Percentiles rank a stretch among this genome's conserved stretches.
phyloP scores from a whole-genome alignment of 1,140 invertebrate genomes.

The Aphelenchoides fujianensis region DNA sequence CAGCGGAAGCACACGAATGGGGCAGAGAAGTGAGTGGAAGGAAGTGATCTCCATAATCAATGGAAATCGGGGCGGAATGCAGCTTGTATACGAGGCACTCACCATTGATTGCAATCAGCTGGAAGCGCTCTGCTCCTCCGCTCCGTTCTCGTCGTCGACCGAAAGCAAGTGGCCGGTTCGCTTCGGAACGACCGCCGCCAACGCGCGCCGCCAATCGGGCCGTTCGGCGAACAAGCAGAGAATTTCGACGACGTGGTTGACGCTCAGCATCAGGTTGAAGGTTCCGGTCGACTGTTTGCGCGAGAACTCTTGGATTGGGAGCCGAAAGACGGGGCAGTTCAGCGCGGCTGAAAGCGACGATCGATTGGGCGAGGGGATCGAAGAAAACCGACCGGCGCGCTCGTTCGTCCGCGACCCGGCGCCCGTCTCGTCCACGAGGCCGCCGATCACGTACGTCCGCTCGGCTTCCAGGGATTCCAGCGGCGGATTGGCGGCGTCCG shows the following conservation, averaged over 20 bases:
- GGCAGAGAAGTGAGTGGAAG: no score
- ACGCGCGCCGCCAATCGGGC: constrained; percentile 8
- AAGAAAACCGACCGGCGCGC: constrained; percentile 22
- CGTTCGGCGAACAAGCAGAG: constrained; percentile 15
- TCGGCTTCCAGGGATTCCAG: not conserved
- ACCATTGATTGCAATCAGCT: no score
- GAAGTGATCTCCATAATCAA: no score
- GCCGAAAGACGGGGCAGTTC: constrained; percentile 19
- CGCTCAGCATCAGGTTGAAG: constrained; percentile 14
- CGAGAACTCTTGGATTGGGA: constrained; percentile 16
- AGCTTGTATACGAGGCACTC: no score
- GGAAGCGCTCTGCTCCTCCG: no score
- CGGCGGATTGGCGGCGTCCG: constrained; percentile 22
- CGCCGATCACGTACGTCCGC: constrained; percentile 26
- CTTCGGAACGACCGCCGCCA: constrained; percentile 17
- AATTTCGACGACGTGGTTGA: constrained; percentile 21
- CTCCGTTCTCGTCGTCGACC: no score
- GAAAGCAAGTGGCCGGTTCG: constrained; percentile 16
- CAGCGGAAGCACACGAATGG: no score
- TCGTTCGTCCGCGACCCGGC: constrained; percentile 20
- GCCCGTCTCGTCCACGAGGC: constrained; percentile 31
- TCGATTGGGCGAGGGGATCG: not conserved
- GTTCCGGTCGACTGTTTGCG: not conserved
- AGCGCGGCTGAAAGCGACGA: constrained; percentile 14
- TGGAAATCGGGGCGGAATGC: no score